Base-by-base conservation (phyloP, 2,888 invertebrate genomes). In the Cataglyphis rosenhaueri region DNA sequence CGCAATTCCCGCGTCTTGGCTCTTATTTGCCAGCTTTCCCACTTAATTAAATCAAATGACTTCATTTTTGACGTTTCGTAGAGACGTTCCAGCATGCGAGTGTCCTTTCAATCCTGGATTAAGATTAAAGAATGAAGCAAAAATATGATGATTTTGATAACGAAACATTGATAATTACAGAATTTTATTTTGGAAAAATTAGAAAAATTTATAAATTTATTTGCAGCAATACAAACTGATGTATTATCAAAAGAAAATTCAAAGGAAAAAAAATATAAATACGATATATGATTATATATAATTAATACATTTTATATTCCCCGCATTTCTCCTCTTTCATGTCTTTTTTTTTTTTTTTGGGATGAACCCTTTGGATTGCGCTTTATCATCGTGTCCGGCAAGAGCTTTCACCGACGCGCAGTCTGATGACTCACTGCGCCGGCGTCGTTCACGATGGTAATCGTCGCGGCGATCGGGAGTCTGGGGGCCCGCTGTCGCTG, bases 371-470 rank as follows among this genome's bases (percentile, higher is more conserved):
- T 59, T 74, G 48, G 74, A 78, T 78, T 44, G 32, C 44, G 78
- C 78, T 78, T 78, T 71, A 78, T 78, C 78, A 78, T 78, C 78
- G 57, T 44, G 18, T 44, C 74, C 74, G 15, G 71, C 76, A 71
- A 57, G 59, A 78, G 59, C 78, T 78, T 78, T 78, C 78, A 78
- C 78, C 78, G 59, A 32, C 57, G 32, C 41, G 55, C 44, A 18
- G 44, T 12, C 44, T 73, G 78, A 78, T 78, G 78, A 78, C 74
- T 78, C 78, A 78, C 78, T 78, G 78, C 44, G 57, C 78, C 41
- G 78, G 71, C 78, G 74, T 78, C 78, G 73, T 71, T 78, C 78
- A 73, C 44, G 78, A 78, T 44, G 74, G 74, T 78, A 78, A 78
- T 78, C 78, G 74, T 71, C 59, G 44, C 70, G 59, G 41, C 73